Evolutionary conservation across 2,888 invertebrate genomes (phyloP), one percentile per base, ranked within the genome.

Genomic region (Nymphalis polychloros): DNA sequence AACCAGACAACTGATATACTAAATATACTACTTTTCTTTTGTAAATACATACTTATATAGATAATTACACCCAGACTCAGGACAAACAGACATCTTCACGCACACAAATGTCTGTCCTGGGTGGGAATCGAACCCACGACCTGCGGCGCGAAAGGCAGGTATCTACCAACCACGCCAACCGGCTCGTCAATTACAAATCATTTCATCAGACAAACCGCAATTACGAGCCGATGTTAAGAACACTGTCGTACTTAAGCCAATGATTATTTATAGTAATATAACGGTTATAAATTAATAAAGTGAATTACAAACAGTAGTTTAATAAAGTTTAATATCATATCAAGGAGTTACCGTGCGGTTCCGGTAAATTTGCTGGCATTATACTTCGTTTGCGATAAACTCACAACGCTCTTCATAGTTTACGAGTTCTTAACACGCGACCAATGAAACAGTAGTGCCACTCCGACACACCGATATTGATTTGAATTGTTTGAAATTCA

Each of bases 261-360:
- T 41, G 4, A 41, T 41, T 41, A 13, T 41, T 41, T 41, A 41
- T 41, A 41, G 41, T 41, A 41, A 4, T 41, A 41, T 41, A 17
- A 27, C 17, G 17, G 27, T 31, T 17, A 31, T 55, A 57, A 57
- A 41, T 57, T n/a, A 57, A 57, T 57, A 35, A 57, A 57, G 23
- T 53, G 41, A 63, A 63, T 47, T 55, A 55, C 55, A 13, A 55
- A 55, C 23, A 46, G 55, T 35, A 52, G 35, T 53, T 47, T 27
- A 55, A 35, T 57, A 57, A 57, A 57, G 19, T 17, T 41, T 57
- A 70, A 78, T 84, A 87, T 87, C 86, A 85, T 41, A 41, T 13
- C 83, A 80, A 75, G 77, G 75, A 77, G 73, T 77, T 76, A 75
- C 78, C 74, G 81, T 84, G 83, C 84, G 83, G 85, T 86, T 89